These are phyloP conservation scores for Porites cylindrica DNA, from an alignment of 92 coral and sea anemone species.

Conservation along the genomic window DNA sequence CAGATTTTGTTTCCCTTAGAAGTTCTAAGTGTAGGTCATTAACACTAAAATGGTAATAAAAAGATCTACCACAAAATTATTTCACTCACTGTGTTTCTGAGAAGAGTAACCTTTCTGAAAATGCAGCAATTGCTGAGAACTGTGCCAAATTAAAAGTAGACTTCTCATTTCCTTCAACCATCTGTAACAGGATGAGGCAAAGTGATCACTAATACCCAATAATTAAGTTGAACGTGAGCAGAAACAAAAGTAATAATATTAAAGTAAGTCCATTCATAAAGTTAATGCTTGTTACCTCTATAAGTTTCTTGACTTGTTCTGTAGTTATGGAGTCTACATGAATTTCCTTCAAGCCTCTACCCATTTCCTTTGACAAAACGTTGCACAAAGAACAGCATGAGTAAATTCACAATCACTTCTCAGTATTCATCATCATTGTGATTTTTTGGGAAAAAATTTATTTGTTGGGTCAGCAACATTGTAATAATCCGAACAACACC, in stretches of 20 bases:
- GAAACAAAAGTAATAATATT: background rate
- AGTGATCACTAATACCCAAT: background rate
- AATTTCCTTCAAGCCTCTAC: constrained; percentile 87
- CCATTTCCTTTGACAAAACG: constrained; percentile 77
- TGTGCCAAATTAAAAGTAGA: constrained; percentile 82
- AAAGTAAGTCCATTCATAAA: background rate
- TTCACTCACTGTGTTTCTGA: constrained; percentile 84
- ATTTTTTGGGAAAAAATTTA: too few relatives aligned
- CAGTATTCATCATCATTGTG: background rate
- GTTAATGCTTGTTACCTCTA: constrained; percentile 61
- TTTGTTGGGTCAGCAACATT: too few relatives aligned
- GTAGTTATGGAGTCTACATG: constrained; percentile 90
- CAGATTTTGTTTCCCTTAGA: too few relatives aligned
- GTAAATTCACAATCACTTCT: background rate
- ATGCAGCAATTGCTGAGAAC: constrained; percentile 97
- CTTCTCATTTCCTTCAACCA: constrained; percentile 87
- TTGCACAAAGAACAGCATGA: background rate
- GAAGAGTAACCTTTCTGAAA: constrained; percentile 94
- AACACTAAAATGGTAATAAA: background rate
- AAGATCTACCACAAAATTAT: background rate
- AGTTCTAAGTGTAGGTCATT: too few relatives aligned
- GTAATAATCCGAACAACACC: too few relatives aligned
- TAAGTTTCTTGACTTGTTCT: constrained; percentile 84
- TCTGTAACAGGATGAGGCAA: constrained; percentile 46
- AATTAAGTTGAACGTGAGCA: background rate